Base-by-base conservation (phyloP, 1,140 invertebrate species). In the Trypoxylus dichotomus region DNA sequence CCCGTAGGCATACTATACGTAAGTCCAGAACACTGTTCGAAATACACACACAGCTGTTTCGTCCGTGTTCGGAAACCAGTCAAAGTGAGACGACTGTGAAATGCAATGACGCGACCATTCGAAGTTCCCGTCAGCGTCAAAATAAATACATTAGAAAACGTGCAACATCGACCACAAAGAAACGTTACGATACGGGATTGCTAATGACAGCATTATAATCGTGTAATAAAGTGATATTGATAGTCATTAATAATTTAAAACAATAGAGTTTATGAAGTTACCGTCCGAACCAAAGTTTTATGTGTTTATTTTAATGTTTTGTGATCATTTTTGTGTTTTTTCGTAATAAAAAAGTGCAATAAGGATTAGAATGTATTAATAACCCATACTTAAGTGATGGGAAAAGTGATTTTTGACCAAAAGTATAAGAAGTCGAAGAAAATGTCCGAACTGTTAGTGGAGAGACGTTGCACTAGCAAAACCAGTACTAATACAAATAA, bases 31-130 rank as follows among this genome's bases (percentile, higher is more conserved):
- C 25, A 25, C 60, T 27, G 19, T 63, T 63, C 60, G 21, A 63
- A 63, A 63, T 63, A 63, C 25, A 63, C 60, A 63, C 60, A 63
- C 60, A 63, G 60, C 60, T 63, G 60, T 63, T 63, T 19, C 25
- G 60, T 63, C 13, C n/a, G 43, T 63, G 60, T 63, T 63, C 60
- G 19, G 60, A 63, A 63, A 63, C 60, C 60, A 63, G 60, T 63
- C 60, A 63, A 11, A 63, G 21, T 3, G 21, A 63, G 13, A 47
- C 10, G 13, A 25, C 60, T 27, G 60, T 24, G 60, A 63, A 63
- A 63, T 11, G 60, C 60, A 24, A 63, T 63, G 60, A 63, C 60
- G 60, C 60, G 60, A 63, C 13, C 19, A 19, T 63, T 63, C 24
- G 21, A 27, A 63, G 60, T 25, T 63, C 19, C 6, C 60, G 60